Conservation (phyloP, 2,797 vertebrate species). For the Neosilurus mollespiculum region DNA sequence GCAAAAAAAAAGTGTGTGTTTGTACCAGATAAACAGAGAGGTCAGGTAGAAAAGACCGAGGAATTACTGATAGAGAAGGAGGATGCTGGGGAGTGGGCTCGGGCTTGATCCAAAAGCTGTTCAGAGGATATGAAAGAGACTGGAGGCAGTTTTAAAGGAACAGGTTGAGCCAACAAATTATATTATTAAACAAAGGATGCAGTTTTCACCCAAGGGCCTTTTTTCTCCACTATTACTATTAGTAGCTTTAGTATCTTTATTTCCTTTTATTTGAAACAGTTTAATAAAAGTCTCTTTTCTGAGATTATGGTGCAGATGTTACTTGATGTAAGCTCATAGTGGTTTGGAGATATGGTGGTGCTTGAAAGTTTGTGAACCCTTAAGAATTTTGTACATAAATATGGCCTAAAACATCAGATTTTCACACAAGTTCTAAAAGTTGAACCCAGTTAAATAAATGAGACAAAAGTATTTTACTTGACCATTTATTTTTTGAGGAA, state of each 20-base stretch:
- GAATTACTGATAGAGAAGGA: neutral
- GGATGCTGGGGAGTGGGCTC: neutral
- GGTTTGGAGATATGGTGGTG: neutral
- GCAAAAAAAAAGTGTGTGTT: neutral
- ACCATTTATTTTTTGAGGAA: too few species aligned
- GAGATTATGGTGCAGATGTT: neutral
- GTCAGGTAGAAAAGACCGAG: too few species aligned
- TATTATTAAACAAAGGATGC: neutral
- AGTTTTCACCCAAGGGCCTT: neutral
- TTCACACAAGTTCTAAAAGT: too few species aligned
- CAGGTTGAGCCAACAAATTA: neutral
- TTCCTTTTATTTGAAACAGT: neutral
- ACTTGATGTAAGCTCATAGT: too few species aligned
- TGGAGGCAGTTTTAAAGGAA: neutral
- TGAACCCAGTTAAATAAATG: too few species aligned
- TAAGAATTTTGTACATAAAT: too few species aligned
- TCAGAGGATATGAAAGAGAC: neutral
- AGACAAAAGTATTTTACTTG: too few species aligned
- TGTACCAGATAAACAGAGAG: neutral
- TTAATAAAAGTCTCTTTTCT: neutral
- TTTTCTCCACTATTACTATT: neutral
- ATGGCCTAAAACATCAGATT: too few species aligned
- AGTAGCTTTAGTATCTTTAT: neutral
- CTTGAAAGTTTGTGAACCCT: too few species aligned
- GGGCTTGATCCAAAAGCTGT: neutral